phyloP scores from a whole-genome alignment of 2,888 invertebrate genomes.

The Spilosoma lubricipeda region DNA sequence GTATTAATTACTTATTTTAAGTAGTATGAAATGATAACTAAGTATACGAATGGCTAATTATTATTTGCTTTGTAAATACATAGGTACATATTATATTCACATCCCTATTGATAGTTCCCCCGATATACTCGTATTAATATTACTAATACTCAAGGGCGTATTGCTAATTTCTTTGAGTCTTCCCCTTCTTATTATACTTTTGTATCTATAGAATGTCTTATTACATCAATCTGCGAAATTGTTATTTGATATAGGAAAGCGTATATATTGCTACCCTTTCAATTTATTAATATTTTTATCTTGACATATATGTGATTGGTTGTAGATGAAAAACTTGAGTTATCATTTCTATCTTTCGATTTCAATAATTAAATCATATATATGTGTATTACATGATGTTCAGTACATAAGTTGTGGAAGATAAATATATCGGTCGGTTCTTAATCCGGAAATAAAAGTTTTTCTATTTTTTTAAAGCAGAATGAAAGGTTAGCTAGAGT shows the following conservation, averaged over 20 bases:
- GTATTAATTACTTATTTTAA: background rate
- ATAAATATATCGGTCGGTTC: no score
- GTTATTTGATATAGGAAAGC: slow-evolving; percentile 50
- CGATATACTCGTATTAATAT: slow-evolving; percentile 69
- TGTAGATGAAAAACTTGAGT: background rate
- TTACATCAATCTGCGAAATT: slow-evolving; percentile 51
- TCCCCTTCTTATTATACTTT: slow-evolving; percentile 54
- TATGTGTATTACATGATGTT: no score
- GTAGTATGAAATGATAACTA: background rate
- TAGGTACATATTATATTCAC: slow-evolving; percentile 4
- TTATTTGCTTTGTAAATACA: background rate
- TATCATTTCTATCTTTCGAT: background rate
- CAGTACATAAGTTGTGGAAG: no score
- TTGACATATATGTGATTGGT: background rate
- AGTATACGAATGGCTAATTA: slow-evolving; percentile 13
- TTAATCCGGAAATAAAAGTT: no score
- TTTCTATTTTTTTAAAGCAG: no score
- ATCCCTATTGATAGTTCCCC: slow-evolving; percentile 37
- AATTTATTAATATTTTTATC: slow-evolving; percentile 42
- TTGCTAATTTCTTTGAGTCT: slow-evolving; percentile 64
- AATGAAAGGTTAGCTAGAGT: no score
- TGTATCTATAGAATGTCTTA: slow-evolving; percentile 51
- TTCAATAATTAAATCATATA: background rate
- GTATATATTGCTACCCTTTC: slow-evolving; percentile 27
- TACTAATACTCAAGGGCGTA: slow-evolving; percentile 65